Base-by-base conservation (phyloP, 2,113 vertebrate genomes). In the Silurus glanis region DNA sequence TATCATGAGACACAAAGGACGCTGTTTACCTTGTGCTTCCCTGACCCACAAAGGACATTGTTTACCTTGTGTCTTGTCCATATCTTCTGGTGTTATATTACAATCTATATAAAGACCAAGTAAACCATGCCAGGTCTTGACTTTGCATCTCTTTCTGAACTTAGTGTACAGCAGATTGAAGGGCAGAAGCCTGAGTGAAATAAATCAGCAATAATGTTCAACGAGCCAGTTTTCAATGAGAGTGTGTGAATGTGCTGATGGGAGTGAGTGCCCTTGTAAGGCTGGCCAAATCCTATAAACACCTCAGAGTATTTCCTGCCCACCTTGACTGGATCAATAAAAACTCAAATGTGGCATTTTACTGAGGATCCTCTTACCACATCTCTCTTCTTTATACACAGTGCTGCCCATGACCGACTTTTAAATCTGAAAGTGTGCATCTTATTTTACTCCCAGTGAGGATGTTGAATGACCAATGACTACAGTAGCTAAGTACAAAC, bases 281-380 rank as follows among this genome's bases (percentile, higher is more conserved):
- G 85, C 91, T 87, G 90, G 87, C 88, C 90, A 89, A 85, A 87
- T 81, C 87, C 93, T 93, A 91, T 95, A 94, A 95, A 95, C 95
- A 94, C 94, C 92, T 93, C 91, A 28, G 91, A 91, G 88, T 90
- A 92, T 92, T 95, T 95, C 95, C 93, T 94, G 92, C 91, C 93
- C 93, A 92, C 91, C 91, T 94, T 89, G 85, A 83, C 45, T 89
- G 85, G 88, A 93, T 93, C 92, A 94, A 91, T 93, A 91, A 93
- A 94, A 91, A 83, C 56, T 45, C 72, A 58, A 84, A 64, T 12
- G 9, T 56, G 6, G 61, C 67, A 69, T 76, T 86, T 89, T 67
- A 87, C 80, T 83, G 87, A 83, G 80, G 87, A 80, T 83, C 74
- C 13, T 64, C 84, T 80, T 74, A 49, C 84, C 71, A 10, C 28